A percentile compares a stretch with the other conserved stretches of the same genome.
These are phyloP conservation scores for Cryptophagus acutangulus DNA, from an alignment of 2,888 invertebrate genomes.

Conservation along the genomic window DNA sequence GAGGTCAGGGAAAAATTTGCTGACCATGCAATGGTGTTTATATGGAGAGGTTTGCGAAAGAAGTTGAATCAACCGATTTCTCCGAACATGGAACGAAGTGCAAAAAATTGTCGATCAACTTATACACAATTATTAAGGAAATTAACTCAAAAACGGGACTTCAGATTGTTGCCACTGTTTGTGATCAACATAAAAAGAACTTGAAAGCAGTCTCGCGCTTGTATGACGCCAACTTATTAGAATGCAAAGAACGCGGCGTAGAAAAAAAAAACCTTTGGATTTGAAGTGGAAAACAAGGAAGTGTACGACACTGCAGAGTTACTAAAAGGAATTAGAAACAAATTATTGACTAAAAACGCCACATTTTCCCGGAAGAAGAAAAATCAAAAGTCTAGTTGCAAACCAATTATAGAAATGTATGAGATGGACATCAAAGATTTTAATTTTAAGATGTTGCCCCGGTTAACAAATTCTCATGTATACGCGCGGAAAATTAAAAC, in stretches of 20 bases:
- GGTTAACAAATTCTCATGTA: background rate
- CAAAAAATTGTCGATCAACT: background rate
- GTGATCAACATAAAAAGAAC: background rate
- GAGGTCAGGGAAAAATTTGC: too few relatives aligned
- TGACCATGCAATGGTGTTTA: slow-evolving; percentile 5
- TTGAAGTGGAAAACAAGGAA: slow-evolving; percentile 3
- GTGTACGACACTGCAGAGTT: background rate
- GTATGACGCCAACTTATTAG: background rate
- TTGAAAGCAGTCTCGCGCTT: background rate
- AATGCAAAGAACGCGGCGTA: background rate
- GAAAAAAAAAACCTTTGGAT: slow-evolving; percentile 1
- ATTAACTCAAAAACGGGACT: background rate
- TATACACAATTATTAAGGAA: slow-evolving; percentile 3
- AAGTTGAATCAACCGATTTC: slow-evolving; percentile 4
- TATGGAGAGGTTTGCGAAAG: background rate
- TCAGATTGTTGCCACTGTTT: background rate
- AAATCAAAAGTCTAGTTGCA: background rate
- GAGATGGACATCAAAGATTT: background rate
- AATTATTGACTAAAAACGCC: background rate
- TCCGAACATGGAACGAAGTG: background rate
- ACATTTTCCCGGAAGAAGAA: background rate
- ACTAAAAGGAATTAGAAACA: slow-evolving; percentile 3
- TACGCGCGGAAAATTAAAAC: background rate
- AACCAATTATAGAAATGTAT: background rate
- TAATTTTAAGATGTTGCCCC: background rate